Percentiles rank a stretch among this genome's conserved stretches.
Conservation (phyloP, 2,888 invertebrate species). For the Dynastes hyllus region DNA sequence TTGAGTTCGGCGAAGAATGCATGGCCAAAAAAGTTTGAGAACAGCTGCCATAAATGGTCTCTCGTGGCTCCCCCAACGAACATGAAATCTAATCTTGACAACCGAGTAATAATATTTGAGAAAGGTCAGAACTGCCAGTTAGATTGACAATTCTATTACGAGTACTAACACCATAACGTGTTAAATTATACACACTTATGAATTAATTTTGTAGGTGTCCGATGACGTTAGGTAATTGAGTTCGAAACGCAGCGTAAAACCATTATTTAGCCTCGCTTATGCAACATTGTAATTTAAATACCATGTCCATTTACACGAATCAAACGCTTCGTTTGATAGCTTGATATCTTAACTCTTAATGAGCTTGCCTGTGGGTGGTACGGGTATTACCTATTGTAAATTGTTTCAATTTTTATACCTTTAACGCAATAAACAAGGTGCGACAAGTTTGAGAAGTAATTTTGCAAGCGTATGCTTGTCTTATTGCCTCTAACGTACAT, state of each 20-base stretch:
- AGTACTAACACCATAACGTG: neutral
- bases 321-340: neutral
- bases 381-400: neutral
- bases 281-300: conserved; percentile 13
- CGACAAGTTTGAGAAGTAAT: neutral
- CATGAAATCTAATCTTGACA: neutral
- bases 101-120: neutral
- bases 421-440: neutral
- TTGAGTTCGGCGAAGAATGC: no score
- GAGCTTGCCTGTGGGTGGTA: neutral
- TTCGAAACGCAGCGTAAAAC: neutral
- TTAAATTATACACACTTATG: conserved; percentile 8
- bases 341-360: conserved; percentile 1
- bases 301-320: neutral
- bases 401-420: neutral
- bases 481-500: neutral
- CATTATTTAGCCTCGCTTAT: neutral
- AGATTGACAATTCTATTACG: conserved; percentile 12
- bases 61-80: neutral
- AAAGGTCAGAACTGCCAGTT: conserved; percentile 9
- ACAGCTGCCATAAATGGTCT: neutral
- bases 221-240: neutral
- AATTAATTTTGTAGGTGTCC: conserved; percentile 19
- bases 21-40: no score
- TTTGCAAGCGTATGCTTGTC: no score